phyloP scores from a whole-genome alignment of 2,113 vertebrate genomes.

The Oncorhynchus kisutch region DNA sequence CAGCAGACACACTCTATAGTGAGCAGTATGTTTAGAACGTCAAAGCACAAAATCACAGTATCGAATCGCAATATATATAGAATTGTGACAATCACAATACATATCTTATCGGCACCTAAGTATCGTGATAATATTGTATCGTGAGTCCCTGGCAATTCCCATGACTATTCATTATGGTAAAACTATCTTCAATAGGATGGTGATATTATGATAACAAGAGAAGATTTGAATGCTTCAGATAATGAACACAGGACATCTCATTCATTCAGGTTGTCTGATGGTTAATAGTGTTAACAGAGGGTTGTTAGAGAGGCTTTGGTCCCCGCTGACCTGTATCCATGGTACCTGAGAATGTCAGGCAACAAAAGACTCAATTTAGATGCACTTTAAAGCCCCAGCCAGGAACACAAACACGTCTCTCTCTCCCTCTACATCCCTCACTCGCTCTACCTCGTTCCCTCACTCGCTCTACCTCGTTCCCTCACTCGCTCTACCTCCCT shows the following conservation, averaged over 20 bases:
- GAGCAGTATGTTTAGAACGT: too few relatives aligned
- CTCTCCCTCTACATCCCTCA: not conserved
- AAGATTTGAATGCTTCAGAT: not conserved
- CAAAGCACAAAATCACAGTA: too few relatives aligned
- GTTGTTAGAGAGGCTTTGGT: constrained; percentile 33
- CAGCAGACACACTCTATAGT: too few relatives aligned
- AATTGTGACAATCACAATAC: too few relatives aligned
- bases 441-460: too few relatives aligned
- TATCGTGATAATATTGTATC: too few relatives aligned
- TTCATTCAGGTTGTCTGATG: not conserved
- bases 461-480: too few relatives aligned
- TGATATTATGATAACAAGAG: not conserved
- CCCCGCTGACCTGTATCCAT: constrained; percentile 60
- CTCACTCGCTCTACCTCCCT: not conserved
- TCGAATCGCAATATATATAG: not conserved
- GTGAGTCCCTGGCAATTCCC: too few relatives aligned
- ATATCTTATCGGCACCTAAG: too few relatives aligned
- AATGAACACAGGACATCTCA: not conserved
- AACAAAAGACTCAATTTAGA: constrained; percentile 56
- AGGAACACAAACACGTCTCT: constrained; percentile 36
- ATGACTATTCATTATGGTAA: too few relatives aligned
- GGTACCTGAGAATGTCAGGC: constrained; percentile 69
- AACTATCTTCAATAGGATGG: too few relatives aligned
- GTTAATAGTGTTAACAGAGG: not conserved
- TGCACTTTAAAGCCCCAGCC: constrained; percentile 46